Conservation (phyloP, 2,888 invertebrate genomes). For the Nasonovia ribisnigri region DNA sequence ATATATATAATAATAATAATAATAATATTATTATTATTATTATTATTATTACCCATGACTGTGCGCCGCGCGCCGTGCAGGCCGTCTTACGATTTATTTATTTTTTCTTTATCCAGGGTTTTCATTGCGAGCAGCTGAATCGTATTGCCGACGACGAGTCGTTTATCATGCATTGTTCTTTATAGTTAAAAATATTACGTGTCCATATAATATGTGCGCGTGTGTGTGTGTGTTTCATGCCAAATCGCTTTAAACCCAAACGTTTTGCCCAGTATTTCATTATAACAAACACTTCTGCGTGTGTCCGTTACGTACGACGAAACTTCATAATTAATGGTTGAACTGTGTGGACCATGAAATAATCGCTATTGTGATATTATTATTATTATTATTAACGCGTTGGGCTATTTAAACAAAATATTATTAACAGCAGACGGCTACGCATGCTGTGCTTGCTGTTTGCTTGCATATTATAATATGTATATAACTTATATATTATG, state of each 20-base stretch:
- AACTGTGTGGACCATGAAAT: slow-evolving; percentile 34
- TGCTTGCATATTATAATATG: background rate
- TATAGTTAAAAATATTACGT: slow-evolving; percentile 17
- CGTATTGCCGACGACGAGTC: slow-evolving; percentile 33
- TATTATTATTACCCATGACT: background rate
- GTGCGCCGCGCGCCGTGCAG: background rate
- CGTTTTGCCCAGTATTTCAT: background rate
- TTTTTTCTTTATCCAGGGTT: background rate
- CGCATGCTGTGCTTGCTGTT: background rate
- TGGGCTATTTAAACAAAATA: slow-evolving; percentile 17
- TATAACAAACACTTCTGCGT: background rate
- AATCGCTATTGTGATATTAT: slow-evolving; percentile 21
- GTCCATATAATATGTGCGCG: background rate
- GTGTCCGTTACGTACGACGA: slow-evolving; percentile 31
- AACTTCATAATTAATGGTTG: slow-evolving; percentile 33
- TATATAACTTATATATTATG: background rate
- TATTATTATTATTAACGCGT: slow-evolving; percentile 17
- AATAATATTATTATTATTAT: background rate
- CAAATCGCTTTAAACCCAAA: background rate
- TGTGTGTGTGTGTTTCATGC: background rate
- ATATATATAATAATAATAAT: too few relatives aligned
- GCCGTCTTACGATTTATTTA: slow-evolving; percentile 26
- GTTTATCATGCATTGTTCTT: slow-evolving; percentile 31
- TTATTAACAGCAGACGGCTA: slow-evolving; percentile 22
- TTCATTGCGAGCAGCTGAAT: background rate